Base-by-base conservation (phyloP, 2,797 vertebrate genomes). In the Hafferia zeledoni region DNA sequence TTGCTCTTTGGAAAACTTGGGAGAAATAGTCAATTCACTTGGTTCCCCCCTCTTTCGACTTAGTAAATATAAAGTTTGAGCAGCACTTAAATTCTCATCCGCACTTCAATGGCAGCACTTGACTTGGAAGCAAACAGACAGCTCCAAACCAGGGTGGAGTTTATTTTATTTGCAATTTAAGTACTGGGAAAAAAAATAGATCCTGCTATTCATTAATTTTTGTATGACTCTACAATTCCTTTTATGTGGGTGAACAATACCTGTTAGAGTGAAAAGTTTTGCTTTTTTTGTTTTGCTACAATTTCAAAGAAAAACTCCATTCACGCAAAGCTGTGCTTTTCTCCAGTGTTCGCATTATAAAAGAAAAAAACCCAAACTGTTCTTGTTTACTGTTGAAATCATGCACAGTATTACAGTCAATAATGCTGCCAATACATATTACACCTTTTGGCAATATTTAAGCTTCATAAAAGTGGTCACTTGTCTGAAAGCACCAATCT, bases 191-290 rank as follows among this genome's bases (percentile, higher is more conserved):
- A 82, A 78, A 91, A 93, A 99, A 98, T 99, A 99, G 99, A 99
- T 99, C 99, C 99, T 99, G 99, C 99, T 99, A 98, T 99, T 99
- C 98, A 98, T 98, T 98, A 98, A 89, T 98, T 97, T 97, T 94
- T 95, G 76, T 98, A 95, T 95, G 94, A 96, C 92, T 97, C 85
- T 95, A 96, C 93, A 97, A 4, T 97, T 95, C 95, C 89, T 97
- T 98, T 97, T 76, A 96, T 94, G 94, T 97, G 96, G 97, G 95
- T 95, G 93, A 97, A 85, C 85, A 93, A 80, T 95, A 93, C 84
- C 80, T 89, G 80, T 69, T 90, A 69, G 94, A 96, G 65, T 92
- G 94, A 97, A 95, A 89, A 95, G 89, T 95, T 97, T 94, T 96
- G 93, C 95, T 98, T 97, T 96, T 92, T 87, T 86, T 94, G 85